Evolutionary conservation across 2,888 invertebrate species (phyloP), one percentile per base, ranked within the genome.

Genomic region (Leucoptera coffeella): DNA sequence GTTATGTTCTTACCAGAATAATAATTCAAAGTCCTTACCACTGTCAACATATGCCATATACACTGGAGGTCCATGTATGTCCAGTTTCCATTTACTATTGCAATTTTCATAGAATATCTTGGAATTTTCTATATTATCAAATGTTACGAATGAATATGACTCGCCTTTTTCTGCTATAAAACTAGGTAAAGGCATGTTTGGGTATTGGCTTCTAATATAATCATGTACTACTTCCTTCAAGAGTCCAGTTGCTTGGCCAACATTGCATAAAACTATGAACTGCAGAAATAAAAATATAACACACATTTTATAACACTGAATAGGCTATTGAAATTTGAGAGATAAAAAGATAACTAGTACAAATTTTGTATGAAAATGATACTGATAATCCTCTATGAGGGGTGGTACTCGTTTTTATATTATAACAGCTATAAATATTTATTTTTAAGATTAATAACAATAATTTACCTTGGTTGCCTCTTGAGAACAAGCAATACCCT

Each of bases 201-300:
- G 43, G 4, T 55, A 43, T 28, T 80, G 74, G 4, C 76, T 47
- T 22, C 62, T 45, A 14, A 83, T 49, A 4, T 91, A 43, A 21
- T 67, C 46, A 4, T 78, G 44, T 7, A 93, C 43, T 24, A 59
- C 47, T 41, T 82, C 79, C 46, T 83, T 78, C 4, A 76, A 69
- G 12, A 90, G 61, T 4, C 89, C 88, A 36, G 85, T 89, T 2
- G 83, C 85, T 31, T 92, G 74, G 1, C 94, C 94, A 14, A 82
- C 85, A 60, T 94, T 94, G 39, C 88, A 86, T n/a, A 94, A 59
- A 22, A 81, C 75, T 23, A 90, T 40, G 45, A 77, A 73, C 88
- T 88, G 49, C 33, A 74, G 74, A n/a, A n/a, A n/a, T n/a, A n/a
- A n/a, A n/a, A n/a, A n/a, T n/a, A n/a, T n/a, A n/a, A n/a, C n/a